Evolutionary conservation across 2,113 vertebrate species (phyloP).

Genomic region (Speoplatyrhinus poulsoni): DNA sequence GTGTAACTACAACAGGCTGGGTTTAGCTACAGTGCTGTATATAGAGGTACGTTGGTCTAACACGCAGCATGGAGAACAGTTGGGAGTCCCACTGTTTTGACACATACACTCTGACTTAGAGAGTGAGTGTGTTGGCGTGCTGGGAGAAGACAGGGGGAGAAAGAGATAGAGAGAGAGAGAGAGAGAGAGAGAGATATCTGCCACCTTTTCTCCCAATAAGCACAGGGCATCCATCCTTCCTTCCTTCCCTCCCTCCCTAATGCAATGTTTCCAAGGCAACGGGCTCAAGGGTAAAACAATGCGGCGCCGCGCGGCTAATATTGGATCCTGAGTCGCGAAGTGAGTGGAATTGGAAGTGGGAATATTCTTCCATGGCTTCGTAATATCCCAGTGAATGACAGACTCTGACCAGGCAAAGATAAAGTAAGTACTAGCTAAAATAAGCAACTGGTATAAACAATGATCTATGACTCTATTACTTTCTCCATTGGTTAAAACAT

Average conservation of each 20-base stretch:
- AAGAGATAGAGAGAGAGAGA: neutral
- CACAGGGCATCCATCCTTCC: conserved; percentile 72
- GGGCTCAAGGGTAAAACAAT: conserved; percentile 78
- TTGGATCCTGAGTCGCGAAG: conserved; percentile 73
- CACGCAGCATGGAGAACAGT: conserved; percentile 33
- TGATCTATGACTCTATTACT: conserved; percentile 16
- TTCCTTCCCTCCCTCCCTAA: conserved; percentile 60
- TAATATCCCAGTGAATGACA: conserved; percentile 64
- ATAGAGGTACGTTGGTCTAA: conserved; percentile 43
- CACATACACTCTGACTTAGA: conserved; percentile 19
- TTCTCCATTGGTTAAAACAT: conserved; percentile 1
- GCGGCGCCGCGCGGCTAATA: conserved; percentile 73
- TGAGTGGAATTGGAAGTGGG: conserved; percentile 66
- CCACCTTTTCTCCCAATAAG: conserved; percentile 77
- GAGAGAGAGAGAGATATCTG: conserved; percentile 57
- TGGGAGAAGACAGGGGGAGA: conserved; percentile 21
- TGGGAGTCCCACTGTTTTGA: conserved; percentile 34
- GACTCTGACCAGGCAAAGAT: conserved; percentile 25
- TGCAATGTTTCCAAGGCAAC: conserved; percentile 82
- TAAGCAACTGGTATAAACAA: conserved; percentile 18
- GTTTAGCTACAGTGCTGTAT: conserved; percentile 29
- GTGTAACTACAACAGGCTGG: conserved; percentile 25
- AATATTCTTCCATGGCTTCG: conserved; percentile 70
- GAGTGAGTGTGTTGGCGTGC: conserved; percentile 17
- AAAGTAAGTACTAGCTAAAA: neutral